Evolutionary conservation across 2,113 vertebrate genomes (phyloP).

Genomic region (Eudyptes chrysolophus): DNA sequence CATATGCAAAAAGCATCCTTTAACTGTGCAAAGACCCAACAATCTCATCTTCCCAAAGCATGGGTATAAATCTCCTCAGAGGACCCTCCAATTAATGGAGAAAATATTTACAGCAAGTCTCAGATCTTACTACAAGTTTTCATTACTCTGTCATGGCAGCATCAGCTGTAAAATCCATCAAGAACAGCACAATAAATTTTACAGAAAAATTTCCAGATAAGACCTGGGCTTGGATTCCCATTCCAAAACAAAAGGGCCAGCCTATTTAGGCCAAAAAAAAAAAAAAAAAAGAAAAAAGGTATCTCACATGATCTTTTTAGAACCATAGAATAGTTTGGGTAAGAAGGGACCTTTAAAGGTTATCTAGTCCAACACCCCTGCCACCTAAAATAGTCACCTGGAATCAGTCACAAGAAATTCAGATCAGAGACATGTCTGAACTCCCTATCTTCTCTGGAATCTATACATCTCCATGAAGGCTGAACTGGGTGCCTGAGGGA

Average conservation of each 20-base stretch:
- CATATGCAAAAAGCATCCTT: background rate
- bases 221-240: background rate
- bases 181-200: background rate
- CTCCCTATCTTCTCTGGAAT: no score
- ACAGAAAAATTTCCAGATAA: background rate
- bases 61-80: background rate
- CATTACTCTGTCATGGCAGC: background rate
- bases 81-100: background rate
- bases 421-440: no score
- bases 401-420: no score
- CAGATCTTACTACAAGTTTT: background rate
- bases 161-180: slow-evolving; percentile 1
- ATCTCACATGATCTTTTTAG: background rate
- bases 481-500: no score
- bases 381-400: no score
- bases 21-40: background rate
- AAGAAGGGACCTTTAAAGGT: no score
- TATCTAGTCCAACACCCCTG: no score
- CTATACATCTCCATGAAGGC: no score
- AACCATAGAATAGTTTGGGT: no score
- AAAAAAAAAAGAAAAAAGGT: background rate
- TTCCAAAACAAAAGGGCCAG: background rate
- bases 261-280: no score
- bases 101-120: slow-evolving; percentile 9
- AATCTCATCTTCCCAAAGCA: background rate